Evolutionary conservation across 2,797 vertebrate species (phyloP).

Genomic region (Clarias pachynema): DNA sequence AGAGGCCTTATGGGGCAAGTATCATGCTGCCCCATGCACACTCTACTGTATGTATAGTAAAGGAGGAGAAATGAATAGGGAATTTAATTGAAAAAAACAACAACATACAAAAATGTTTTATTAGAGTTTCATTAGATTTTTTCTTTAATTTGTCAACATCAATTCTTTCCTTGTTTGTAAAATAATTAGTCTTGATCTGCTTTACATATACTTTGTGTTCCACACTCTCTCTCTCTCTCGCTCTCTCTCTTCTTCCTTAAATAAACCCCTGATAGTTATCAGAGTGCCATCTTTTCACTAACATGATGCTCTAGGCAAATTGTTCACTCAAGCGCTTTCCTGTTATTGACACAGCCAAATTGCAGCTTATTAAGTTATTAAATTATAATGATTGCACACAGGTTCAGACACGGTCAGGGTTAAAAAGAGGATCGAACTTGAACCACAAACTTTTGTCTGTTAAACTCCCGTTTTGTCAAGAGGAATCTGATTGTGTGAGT

Average conservation of each 20-base stretch:
- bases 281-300: background rate
- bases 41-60: background rate
- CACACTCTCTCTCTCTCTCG: no score
- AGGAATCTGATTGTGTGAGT: background rate
- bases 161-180: background rate
- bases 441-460: slow-evolving; percentile 2
- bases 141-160: background rate
- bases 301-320: background rate
- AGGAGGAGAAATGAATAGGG: background rate
- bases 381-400: background rate
- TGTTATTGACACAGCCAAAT: background rate
- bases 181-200: background rate
- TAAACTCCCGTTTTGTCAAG: background rate
- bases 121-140: background rate
- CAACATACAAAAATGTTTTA: background rate
- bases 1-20: background rate
- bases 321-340: background rate
- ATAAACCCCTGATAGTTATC: background rate
- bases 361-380: background rate
- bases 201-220: background rate
- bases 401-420: background rate
- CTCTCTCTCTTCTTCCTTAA: background rate
- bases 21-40: background rate
- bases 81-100: background rate
- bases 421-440: background rate